Base-by-base conservation (phyloP, 2,888 invertebrate genomes). In the Eumerus sabulonum region DNA sequence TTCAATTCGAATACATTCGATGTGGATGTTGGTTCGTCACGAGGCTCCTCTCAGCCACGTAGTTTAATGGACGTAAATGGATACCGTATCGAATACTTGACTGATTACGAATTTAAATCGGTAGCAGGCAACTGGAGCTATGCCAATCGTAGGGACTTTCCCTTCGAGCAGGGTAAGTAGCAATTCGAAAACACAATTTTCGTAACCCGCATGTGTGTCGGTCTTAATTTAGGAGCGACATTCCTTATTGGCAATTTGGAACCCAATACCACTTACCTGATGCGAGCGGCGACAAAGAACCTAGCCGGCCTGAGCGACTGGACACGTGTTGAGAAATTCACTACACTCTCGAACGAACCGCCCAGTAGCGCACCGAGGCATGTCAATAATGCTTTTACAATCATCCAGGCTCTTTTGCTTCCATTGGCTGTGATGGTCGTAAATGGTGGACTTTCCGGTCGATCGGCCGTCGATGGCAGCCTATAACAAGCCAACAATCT, bases 231-330 rank as follows among this genome's bases (percentile, higher is more conserved):
- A 91, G 91, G 90, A 67, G 90, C 89, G 68, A 90, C 88, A 59
- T 91, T 91, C 84, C 86, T 89, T 3, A 84, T 92, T 45, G 87
- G 86, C 13, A 87, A 90, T 57, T 85, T 92, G 45, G 86, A 88
- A 17, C 87, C 88, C 27, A 89, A 90, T 81, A 91, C 91, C 1
- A 88, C 88, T 36, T 92, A 92, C 83, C 87, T 90, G 68, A 88
- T 92, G 73, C 86, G 90, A 57, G 92, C 90, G 1, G 91, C 92
- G 35, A 90, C 91, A 1, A 88, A 88, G 63, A 92, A 92, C 84
- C 85, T 88, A 16, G 92, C 91, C 9, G 92, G 92, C n/a, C 85
- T 90, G 62, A 89, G 89, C 76, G 88, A 89, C 81, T 89, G 85
- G 82, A 88, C 88, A 42, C 85, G 83, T 54, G 86, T 87, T 51